Base-by-base conservation (phyloP, 2,888 invertebrate genomes). In the Nebria brevicollis region DNA sequence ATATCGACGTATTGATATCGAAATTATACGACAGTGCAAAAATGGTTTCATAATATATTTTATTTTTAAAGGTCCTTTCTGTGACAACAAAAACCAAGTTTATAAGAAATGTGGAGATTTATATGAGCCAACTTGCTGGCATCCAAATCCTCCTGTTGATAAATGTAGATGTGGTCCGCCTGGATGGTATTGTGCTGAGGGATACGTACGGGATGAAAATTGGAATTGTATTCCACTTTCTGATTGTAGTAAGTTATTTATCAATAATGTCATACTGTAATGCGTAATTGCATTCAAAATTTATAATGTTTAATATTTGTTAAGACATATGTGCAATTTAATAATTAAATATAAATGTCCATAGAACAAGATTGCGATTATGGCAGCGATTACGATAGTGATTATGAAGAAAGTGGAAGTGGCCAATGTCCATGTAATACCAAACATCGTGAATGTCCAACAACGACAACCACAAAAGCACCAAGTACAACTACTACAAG, bases 161-260 rank as follows among this genome's bases (percentile, higher is more conserved):
- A 20, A 11, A 7, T 72, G 79, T 13, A 66, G 66, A 74, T 72
- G 81, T 64, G 84, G 85, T n/a, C 82, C 77, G 10, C 68, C 72
- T 20, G 85, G 85, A 65, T 84, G 84, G 73, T 85, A 83, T 6
- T 90, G 90, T 84, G 83, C 85, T 20, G 87, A 89, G 13, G 89
- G 89, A 0, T 86, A 85, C 78, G 88, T 90, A 10, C 85, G 88
- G 11, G 84, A 84, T 70, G 80, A 74, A 7, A 82, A 85, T 11
- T 84, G 84, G 8, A 82, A 82, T 13, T 86, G 86, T 75, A 82
- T 86, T 72, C 81, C 72, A 5, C 25, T 66, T 20, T 25, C 26
- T 34, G 73, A 76, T n/a, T 81, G 81, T 43, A 41, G 81, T 81
- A 77, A 81, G 77, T 75, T 54, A 54, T 7, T 54, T 34, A 34